Base-by-base conservation (phyloP, 2,888 invertebrate genomes). In the Acholoe squamosa region DNA sequence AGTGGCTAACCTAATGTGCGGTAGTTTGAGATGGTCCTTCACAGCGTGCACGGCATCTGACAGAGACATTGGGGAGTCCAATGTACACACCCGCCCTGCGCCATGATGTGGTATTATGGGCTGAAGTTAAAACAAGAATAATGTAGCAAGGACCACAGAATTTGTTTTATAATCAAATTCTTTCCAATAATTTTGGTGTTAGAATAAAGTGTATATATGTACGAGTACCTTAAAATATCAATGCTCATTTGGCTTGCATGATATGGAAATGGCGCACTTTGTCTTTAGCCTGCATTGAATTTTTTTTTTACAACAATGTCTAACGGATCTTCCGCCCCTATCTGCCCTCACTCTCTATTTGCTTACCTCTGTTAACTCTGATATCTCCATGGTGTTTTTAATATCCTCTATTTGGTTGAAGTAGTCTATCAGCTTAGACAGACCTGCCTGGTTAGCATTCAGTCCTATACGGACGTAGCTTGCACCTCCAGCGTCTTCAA, bases 1-100 rank as follows among this genome's bases (percentile, higher is more conserved):
- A 76, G 97, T 93, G 5, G 98, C 98, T 52, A 99, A 95, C 92
- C 98, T 97, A 19, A 99, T 96, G 95, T 97, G 96, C 0, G 97
- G 94, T 52, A 98, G 95, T 0, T 97, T 97, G 43, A 98, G 97
- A 91, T 97, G 97, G 89, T 96, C 95, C 95, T 98, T 98, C 0
- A 98, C 96, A 86, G 95, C 95, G 10, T 97, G 94, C 33, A 98
- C 97, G 0, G 97, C 97, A 90, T 97, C 96, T 0, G 96, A 95
- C 52, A 98, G 28, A 7, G 97, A 96, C 34, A 97, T 94, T 0
- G 96, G 94, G 0, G 94, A 93, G 34, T 95, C 94, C 25, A 98
- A 93, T 12, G 95, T 96, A 43, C 97, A 96, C 25, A 97, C 94
- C 90, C 97, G 96, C 3, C 97, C 97, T 93, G 96, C 96, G 5